Base-by-base conservation (phyloP, 1,140 invertebrate genomes). In the Alviniconcha marisindica region DNA sequence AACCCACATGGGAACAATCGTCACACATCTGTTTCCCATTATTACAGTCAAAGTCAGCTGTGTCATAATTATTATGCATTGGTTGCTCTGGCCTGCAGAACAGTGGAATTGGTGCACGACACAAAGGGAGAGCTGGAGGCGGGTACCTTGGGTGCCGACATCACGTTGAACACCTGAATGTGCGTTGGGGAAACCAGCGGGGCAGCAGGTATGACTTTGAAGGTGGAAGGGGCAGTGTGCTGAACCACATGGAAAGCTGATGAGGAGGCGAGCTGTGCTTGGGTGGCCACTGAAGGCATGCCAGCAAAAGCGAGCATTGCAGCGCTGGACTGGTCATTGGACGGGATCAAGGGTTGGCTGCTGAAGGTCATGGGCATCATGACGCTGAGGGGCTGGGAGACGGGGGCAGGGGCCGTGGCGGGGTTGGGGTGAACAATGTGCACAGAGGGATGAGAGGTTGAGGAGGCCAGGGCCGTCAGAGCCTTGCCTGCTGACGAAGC, bases 331-430 rank as follows among this genome's bases (percentile, higher is more conserved):
- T 84, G 63, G 21, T 69, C 48, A 2, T 78, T 44, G 1, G 40
- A 74, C 12, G 88, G 86, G n/a, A 85, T 85, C 18, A 87, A 60
- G 24, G 86, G 89, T 18, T 5, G 44, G 54, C 85, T 85, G 85
- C 85, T 89, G 48, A 88, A 87, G n/a, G 87, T 86, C 2, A 89
- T 48, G 42, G 89, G 89, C 44, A 90, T 85, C 79, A 86, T 84
- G 28, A 89, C 80, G 66, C 87, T 87, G 38, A 88, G 74, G 60
- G 85, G 83, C 56, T 88, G 86, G 21, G 83, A 83, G 56, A 83
- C 56, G 83, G 71, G n/a, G 77, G 77, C 76, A 74, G 88, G 79
- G 15, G 84, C 83, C 14, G 83, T 77, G 15, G 78, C 79, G 44
- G 86, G 84, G 79, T 87, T 78, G 60, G 85, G 80, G 33, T 89